These are phyloP conservation scores for Synergus gifuensis DNA, from an alignment of 2,888 invertebrate genomes.

Conservation along the genomic window DNA sequence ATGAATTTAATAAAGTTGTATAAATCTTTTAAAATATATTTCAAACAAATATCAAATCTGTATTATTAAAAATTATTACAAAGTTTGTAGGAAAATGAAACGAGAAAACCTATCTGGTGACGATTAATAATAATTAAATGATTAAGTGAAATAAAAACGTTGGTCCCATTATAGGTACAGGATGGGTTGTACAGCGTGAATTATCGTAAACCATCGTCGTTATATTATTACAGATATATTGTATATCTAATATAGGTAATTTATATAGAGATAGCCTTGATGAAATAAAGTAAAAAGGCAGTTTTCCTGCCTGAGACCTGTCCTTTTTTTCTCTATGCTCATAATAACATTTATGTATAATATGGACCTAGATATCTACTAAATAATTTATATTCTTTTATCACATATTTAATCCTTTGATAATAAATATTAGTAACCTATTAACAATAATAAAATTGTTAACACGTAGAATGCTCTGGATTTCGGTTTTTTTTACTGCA, in stretches of 20 bases:
- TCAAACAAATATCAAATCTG: too few relatives aligned
- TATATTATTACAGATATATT: constrained; percentile 44
- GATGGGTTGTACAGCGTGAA: constrained; percentile 64
- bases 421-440: constrained; percentile 69
- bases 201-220: constrained; percentile 59
- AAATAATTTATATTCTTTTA: constrained; percentile 68
- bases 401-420: constrained; percentile 72
- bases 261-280: constrained; percentile 53
- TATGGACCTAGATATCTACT: constrained; percentile 64
- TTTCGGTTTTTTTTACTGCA: constrained; percentile 44
- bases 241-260: constrained; percentile 55
- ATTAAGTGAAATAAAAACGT: constrained; percentile 63
- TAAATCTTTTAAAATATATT: too few relatives aligned
- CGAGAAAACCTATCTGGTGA: neutral
- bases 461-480: constrained; percentile 64
- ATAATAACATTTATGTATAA: constrained; percentile 59
- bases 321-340: constrained; percentile 53
- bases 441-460: constrained; percentile 71
- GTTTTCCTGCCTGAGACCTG: constrained; percentile 42
- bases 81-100: neutral
- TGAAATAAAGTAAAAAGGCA: constrained; percentile 48
- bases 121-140: constrained; percentile 39
- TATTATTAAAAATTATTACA: neutral
- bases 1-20: too few relatives aligned
- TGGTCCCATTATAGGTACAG: constrained; percentile 75